Percentiles rank a stretch among this genome's conserved stretches.
These are phyloP conservation scores for Hirtodrosophila trivittata DNA, from an alignment of 2,888 invertebrate genomes.

Conservation along the genomic window DNA sequence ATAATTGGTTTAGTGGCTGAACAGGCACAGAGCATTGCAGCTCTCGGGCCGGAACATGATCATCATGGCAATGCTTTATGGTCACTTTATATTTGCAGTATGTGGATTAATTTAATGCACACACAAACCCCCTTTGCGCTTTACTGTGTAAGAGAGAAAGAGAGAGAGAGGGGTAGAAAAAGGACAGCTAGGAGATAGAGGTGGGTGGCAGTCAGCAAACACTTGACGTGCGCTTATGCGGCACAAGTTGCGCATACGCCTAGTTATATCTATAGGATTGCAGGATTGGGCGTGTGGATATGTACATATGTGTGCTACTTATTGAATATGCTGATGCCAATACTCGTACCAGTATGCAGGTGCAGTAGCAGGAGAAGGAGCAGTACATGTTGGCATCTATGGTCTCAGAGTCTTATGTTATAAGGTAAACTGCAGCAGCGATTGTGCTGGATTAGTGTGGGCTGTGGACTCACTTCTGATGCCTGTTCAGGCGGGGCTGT, in stretches of 20 bases:
- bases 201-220: conserved; percentile 42
- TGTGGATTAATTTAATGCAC: conserved; percentile 43
- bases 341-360: conserved; percentile 55
- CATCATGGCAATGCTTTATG: conserved; percentile 59
- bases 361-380: conserved; percentile 42
- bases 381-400: too few species aligned
- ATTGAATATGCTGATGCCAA: conserved; percentile 64
- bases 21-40: conserved; percentile 2
- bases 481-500: conserved; percentile 33
- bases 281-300: neutral
- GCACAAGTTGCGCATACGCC: conserved; percentile 65
- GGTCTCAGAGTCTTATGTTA: too few species aligned
- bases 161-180: neutral
- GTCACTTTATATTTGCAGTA: conserved; percentile 61
- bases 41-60: conserved; percentile 21
- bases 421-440: too few species aligned
- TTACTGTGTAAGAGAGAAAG: neutral
- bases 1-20: conserved; percentile 53
- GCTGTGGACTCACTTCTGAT: conserved; percentile 1
- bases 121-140: neutral
- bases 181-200: conserved; percentile 1
- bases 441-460: conserved; percentile 10
- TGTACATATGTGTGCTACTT: conserved; percentile 35
- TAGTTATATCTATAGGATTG: conserved; percentile 27
- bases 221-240: conserved; percentile 64